These are phyloP conservation scores for Ptyas mucosa DNA, from an alignment of 2,113 vertebrate genomes.

Conservation along the genomic window DNA sequence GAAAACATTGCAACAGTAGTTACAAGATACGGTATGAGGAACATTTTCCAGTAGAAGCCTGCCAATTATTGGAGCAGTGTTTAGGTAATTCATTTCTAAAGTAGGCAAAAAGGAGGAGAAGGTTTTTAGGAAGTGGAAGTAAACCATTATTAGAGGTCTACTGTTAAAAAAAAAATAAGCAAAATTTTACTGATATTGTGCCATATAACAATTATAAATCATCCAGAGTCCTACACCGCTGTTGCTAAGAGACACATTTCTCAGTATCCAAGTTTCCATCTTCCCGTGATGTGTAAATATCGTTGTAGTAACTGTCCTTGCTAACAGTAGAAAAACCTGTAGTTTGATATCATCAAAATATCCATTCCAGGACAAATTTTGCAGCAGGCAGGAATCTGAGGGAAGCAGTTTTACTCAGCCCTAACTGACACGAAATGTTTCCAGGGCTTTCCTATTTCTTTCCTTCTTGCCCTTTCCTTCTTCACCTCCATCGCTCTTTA, in stretches of 20 bases:
- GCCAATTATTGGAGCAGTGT: not conserved
- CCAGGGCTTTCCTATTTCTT: not conserved
- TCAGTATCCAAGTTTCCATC: conserved; percentile 49
- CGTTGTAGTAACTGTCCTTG: conserved; percentile 46
- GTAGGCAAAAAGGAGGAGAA: fast-evolving
- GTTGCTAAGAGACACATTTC: conserved; percentile 29
- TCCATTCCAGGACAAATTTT: conserved; percentile 16
- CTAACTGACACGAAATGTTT: not conserved
- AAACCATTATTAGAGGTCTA: not conserved
- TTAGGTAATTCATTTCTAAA: fast-evolving
- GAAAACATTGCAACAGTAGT: not conserved
- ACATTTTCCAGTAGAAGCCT: not conserved
- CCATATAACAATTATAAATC: conserved; percentile 53
- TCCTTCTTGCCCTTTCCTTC: not conserved
- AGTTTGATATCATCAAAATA: not conserved
- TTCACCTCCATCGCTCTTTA: not conserved
- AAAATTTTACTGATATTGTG: conserved; percentile 52
- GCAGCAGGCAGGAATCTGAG: conserved; percentile 15
- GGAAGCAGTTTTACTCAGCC: conserved; percentile 19
- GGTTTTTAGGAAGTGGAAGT: not conserved
- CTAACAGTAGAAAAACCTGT: conserved; percentile 24
- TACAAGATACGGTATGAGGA: not conserved
- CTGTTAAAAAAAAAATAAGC: conserved; percentile 56
- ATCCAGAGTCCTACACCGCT: conserved; percentile 9
- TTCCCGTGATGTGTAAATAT: conserved; percentile 44